Conservation (phyloP, 2,797 vertebrate genomes). For the Sebastes baramenuke region DNA sequence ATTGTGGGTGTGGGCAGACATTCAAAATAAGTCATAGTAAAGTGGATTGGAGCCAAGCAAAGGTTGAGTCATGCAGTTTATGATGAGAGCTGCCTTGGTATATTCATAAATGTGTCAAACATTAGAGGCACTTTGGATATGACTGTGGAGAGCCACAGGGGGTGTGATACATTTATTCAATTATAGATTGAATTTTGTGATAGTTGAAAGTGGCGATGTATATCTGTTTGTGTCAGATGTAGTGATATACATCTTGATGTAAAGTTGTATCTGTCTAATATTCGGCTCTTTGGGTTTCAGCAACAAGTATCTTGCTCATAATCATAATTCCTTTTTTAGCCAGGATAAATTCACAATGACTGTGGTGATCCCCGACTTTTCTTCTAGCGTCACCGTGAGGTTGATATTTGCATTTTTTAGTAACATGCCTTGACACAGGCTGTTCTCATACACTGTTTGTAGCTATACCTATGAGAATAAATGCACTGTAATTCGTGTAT, state of each 20-base stretch:
- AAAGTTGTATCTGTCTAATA: neutral
- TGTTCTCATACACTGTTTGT: too few species aligned
- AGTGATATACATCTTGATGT: neutral
- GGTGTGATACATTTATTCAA: slow-evolving; percentile 1
- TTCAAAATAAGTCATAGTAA: slow-evolving; percentile 63
- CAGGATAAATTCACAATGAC: neutral
- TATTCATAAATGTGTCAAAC: slow-evolving; percentile 41
- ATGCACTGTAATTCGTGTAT: too few species aligned
- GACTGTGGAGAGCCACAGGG: neutral
- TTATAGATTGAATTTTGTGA: neutral
- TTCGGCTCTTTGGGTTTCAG: neutral
- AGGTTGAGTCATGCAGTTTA: slow-evolving; percentile 55
- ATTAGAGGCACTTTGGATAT: slow-evolving; percentile 8
- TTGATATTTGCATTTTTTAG: neutral
- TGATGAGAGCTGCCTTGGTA: slow-evolving; percentile 25
- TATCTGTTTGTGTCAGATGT: neutral
- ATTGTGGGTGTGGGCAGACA: slow-evolving; percentile 50
- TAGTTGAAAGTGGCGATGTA: neutral
- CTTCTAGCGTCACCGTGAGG: neutral
- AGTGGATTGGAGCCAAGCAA: slow-evolving; percentile 62
- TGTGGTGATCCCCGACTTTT: neutral
- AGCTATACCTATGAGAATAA: too few species aligned
- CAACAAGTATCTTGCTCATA: neutral
- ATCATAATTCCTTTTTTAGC: neutral
- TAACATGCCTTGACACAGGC: too few species aligned